Evolutionary conservation across 2,113 vertebrate genomes (phyloP).

Genomic region (Psettodes erumei): DNA sequence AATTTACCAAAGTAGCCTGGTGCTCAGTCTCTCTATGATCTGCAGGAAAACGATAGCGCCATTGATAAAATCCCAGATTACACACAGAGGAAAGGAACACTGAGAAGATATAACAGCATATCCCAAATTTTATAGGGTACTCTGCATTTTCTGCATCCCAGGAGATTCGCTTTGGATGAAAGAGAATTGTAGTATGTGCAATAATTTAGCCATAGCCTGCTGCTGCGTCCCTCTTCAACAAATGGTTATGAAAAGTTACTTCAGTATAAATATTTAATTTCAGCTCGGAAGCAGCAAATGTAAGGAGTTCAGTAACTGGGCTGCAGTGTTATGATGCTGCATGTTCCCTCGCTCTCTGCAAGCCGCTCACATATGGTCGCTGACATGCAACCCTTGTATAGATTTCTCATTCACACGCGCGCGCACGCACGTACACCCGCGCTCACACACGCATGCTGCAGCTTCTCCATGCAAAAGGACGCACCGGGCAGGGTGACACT

Average conservation of each 20-base stretch:
- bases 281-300: conserved; percentile 18
- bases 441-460: conserved; percentile 4
- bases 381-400: conserved; percentile 49
- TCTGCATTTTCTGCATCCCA: neutral
- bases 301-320: neutral
- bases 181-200: conserved; percentile 1
- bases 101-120: conserved; percentile 20
- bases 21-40: conserved; percentile 38
- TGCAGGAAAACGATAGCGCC: conserved; percentile 41
- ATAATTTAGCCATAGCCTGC: neutral
- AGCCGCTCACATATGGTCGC: conserved; percentile 55
- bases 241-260: conserved; percentile 44
- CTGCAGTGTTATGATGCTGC: conserved; percentile 37
- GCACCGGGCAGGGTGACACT: conserved; percentile 73
- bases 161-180: neutral
- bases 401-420: conserved; percentile 32
- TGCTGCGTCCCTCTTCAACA: conserved; percentile 19
- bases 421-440: conserved; percentile 3
- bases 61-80: conserved; percentile 58
- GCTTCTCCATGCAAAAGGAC: conserved; percentile 54
- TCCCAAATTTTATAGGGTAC: neutral
- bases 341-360: conserved; percentile 32
- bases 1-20: conserved; percentile 16
- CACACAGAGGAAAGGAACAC: conserved; percentile 3
- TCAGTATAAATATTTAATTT: conserved; percentile 29